Conservation (phyloP, 2,113 vertebrate species). For the Nasalis larvatus region DNA sequence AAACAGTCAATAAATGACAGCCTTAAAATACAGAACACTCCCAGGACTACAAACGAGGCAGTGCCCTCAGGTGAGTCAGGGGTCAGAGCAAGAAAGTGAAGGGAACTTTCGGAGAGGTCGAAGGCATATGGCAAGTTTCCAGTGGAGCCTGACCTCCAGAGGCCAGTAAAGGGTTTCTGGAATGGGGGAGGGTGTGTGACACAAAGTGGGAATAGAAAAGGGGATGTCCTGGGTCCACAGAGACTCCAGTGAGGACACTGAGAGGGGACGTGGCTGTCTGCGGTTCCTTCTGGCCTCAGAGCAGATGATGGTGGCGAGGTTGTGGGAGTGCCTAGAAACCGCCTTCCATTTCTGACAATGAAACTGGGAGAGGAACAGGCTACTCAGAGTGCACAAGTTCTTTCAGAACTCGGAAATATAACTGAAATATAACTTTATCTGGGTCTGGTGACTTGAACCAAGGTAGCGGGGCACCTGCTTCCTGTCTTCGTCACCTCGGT, state of each 20-base stretch:
- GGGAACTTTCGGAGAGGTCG: not conserved
- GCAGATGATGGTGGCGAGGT: not conserved
- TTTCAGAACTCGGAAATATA: not conserved
- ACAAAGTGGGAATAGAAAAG: not conserved
- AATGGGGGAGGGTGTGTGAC: not conserved
- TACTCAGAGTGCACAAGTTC: fast-evolving
- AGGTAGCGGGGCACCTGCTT: not conserved
- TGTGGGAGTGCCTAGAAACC: fast-evolving
- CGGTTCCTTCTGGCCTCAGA: not conserved
- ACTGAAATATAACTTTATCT: not conserved
- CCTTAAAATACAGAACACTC: not conserved
- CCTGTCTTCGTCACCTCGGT: not conserved
- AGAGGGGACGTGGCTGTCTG: not conserved
- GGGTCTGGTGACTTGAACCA: not conserved
- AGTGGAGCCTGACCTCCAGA: no score
- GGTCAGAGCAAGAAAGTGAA: not conserved
- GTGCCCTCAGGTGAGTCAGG: not conserved
- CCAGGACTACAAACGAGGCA: not conserved
- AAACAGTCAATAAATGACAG: not conserved
- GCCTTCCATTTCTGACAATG: not conserved
- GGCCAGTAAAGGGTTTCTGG: not conserved
- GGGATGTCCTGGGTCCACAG: fast-evolving
- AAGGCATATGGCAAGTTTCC: not conserved
- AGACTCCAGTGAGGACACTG: not conserved
- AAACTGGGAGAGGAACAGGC: not conserved